A percentile compares a stretch with the other conserved stretches of the same genome.
Evolutionary conservation across 2,888 invertebrate genomes (phyloP).

Genomic region (Apodemia zela): DNA sequence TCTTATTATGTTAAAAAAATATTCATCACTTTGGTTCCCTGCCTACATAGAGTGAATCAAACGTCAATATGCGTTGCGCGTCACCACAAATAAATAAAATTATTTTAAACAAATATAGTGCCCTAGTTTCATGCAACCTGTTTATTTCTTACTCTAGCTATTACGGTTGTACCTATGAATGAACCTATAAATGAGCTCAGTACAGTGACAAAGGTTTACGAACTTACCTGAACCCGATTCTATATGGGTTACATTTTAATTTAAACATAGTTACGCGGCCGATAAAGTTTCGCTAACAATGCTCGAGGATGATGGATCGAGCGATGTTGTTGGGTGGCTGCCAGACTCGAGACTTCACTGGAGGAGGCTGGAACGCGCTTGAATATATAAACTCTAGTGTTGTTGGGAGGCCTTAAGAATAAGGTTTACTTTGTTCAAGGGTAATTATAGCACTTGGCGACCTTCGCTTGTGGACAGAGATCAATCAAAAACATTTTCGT

Average conservation of each 20-base stretch:
- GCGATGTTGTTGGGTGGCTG: slow-evolving; percentile 23
- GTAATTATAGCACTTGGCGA: slow-evolving; percentile 8
- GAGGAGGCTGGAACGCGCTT: slow-evolving; percentile 21
- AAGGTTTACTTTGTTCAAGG: background rate
- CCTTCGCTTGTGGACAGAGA: background rate
- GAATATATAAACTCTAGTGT: slow-evolving; percentile 19
- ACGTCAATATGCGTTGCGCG: no score
- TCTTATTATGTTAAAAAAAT: no score
- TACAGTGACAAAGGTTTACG: background rate
- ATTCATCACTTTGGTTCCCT: no score
- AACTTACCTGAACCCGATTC: background rate
- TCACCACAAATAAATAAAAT: no score
- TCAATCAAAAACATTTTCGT: no score
- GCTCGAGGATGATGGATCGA: slow-evolving; percentile 11
- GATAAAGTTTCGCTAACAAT: slow-evolving; percentile 8
- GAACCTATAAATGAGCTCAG: no score
- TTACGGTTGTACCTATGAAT: no score
- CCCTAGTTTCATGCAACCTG: no score
- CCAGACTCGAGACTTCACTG: slow-evolving; percentile 20
- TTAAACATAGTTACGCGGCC: background rate
- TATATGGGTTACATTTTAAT: background rate
- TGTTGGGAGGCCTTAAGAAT: slow-evolving; percentile 20
- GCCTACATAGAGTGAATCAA: no score
- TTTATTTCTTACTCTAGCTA: no score
- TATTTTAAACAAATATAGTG: no score